Evolutionary conservation across 2,888 invertebrate species (phyloP).

Genomic region (Sinohyriopsis cumingii): DNA sequence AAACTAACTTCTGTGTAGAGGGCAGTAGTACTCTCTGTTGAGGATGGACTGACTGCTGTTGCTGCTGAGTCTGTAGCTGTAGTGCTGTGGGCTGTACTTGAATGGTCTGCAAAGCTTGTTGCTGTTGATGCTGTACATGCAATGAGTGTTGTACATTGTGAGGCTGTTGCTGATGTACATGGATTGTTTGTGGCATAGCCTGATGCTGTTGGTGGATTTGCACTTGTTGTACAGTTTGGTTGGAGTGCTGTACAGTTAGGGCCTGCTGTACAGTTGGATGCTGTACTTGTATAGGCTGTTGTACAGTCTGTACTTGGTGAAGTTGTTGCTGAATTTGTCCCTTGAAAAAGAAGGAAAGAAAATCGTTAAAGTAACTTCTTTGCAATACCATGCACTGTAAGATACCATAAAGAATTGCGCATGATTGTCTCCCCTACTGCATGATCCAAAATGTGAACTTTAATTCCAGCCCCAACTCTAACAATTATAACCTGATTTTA

Average conservation of each 20-base stretch:
- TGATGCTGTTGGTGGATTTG: not conserved
- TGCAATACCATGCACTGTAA: too few species aligned
- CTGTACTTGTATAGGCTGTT: slow-evolving; percentile 31
- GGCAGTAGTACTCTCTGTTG: slow-evolving; percentile 49
- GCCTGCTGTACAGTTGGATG: slow-evolving; percentile 30
- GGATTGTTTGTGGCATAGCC: slow-evolving; percentile 5
- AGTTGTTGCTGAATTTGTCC: not conserved
- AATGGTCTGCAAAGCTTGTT: slow-evolving; percentile 1
- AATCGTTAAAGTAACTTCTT: too few species aligned
- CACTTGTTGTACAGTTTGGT: slow-evolving; percentile 30
- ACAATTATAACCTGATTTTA: too few species aligned
- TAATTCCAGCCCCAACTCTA: too few species aligned
- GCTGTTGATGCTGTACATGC: slow-evolving; percentile 8
- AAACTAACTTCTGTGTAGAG: slow-evolving; percentile 49
- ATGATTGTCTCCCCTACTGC: too few species aligned
- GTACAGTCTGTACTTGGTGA: slow-evolving; percentile 26
- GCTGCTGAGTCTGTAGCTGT: slow-evolving; percentile 23
- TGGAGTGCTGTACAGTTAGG: slow-evolving; percentile 16
- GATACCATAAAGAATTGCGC: too few species aligned
- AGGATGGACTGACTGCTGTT: slow-evolving; percentile 25
- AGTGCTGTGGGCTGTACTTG: slow-evolving; percentile 1
- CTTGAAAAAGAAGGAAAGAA: not conserved
- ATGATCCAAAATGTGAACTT: too few species aligned
- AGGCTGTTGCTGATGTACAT: slow-evolving; percentile 26
- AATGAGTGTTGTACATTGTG: slow-evolving; percentile 31